Conservation (phyloP, 2,888 invertebrate species). For the Melieria crassipennis region DNA sequence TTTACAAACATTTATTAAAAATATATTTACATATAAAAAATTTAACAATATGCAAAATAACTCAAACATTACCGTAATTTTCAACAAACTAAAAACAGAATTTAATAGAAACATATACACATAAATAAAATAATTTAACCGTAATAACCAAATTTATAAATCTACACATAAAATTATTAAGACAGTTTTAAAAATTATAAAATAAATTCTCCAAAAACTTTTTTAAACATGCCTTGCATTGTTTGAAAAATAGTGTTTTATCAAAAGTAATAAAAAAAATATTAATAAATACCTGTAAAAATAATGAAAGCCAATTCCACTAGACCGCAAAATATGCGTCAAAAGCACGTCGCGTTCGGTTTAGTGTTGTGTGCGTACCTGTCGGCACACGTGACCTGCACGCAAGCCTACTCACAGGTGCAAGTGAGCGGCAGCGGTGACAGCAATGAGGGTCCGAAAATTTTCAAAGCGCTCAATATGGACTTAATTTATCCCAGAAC, state of each 20-base stretch:
- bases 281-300: slow-evolving; percentile 6
- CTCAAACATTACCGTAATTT: no score
- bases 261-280: slow-evolving; percentile 14
- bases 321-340: neutral
- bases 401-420: slow-evolving; percentile 56
- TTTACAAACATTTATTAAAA: neutral
- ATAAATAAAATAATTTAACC: no score
- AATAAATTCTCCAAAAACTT: no score
- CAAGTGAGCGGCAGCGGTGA: slow-evolving; percentile 45
- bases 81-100: no score
- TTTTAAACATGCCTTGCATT: no score
- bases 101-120: no score
- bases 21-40: neutral
- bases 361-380: neutral
- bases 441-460: slow-evolving; percentile 53
- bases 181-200: no score
- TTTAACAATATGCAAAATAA: no score
- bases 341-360: neutral
- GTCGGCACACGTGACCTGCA: neutral
- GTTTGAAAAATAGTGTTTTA: neutral
- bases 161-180: no score
- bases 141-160: no score
- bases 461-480: slow-evolving; percentile 60
- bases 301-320: neutral
- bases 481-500: slow-evolving; percentile 61